These are phyloP conservation scores for Rynchops niger DNA, from an alignment of 2,113 vertebrate genomes.

Conservation along the genomic window DNA sequence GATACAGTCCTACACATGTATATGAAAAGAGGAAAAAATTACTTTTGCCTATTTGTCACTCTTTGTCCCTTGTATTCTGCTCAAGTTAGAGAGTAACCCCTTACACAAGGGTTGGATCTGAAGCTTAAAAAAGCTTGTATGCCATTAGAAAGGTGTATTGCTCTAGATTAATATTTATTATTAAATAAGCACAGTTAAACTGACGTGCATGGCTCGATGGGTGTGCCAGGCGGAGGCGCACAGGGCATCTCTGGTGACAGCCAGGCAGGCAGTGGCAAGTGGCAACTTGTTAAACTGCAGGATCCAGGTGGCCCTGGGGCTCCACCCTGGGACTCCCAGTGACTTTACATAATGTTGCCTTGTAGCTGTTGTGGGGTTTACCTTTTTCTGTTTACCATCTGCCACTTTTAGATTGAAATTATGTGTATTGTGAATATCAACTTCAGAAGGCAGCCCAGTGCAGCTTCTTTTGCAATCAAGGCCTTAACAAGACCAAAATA, in stretches of 20 bases:
- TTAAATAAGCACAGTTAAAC: not conserved
- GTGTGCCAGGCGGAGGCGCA: accelerated
- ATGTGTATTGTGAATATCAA: accelerated
- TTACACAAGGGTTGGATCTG: not conserved
- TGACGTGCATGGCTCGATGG: accelerated
- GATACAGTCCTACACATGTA: accelerated
- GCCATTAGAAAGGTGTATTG: not conserved
- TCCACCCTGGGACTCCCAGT: not conserved
- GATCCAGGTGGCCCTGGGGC: not conserved
- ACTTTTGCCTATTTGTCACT: not conserved
- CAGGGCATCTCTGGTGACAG: accelerated
- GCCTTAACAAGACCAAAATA: not conserved
- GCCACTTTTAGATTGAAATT: not conserved
- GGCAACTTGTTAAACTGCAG: not conserved
- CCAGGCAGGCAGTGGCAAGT: no score
- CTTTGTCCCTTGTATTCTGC: not conserved
- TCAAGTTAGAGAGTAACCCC: not conserved
- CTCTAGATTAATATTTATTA: not conserved
- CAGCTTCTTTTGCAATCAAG: not conserved
- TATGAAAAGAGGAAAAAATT: not conserved
- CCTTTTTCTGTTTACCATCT: not conserved
- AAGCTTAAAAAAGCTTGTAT: not conserved
- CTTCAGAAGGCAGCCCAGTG: not conserved
- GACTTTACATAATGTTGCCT: not conserved
- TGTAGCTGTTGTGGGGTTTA: not conserved